These are phyloP conservation scores for Octomys mimax DNA, from an alignment of 2,797 vertebrate species.

Conservation along the genomic window DNA sequence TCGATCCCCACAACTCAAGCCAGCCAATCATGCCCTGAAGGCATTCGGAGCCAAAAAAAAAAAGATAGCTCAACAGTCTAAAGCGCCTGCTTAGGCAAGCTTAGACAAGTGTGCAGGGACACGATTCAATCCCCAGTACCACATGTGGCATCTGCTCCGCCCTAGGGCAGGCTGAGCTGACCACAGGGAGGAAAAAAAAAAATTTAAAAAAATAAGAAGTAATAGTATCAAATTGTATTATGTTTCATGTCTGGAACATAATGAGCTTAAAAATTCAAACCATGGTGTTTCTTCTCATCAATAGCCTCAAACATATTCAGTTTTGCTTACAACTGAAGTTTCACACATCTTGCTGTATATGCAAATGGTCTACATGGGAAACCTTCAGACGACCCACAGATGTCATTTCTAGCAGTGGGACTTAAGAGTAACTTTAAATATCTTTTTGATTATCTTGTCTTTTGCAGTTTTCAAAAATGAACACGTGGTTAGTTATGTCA, in stretches of 20 bases:
- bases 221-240: neutral
- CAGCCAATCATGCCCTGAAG: no score
- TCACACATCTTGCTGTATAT: neutral
- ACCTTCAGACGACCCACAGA: slow-evolving; percentile 5
- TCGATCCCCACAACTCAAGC: no score
- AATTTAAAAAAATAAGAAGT: no score
- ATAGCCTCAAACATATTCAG: slow-evolving; percentile 15
- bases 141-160: no score
- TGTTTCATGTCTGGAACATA: slow-evolving; percentile 48
- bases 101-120: no score
- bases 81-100: no score
- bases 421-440: slow-evolving; percentile 14
- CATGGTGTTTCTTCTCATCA: neutral
- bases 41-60: no score
- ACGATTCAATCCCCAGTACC: no score
- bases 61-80: no score
- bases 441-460: neutral
- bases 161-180: no score
- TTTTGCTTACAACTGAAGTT: slow-evolving; percentile 51
- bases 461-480: neutral
- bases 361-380: slow-evolving; percentile 22
- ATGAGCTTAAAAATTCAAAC: slow-evolving; percentile 52
- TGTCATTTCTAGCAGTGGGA: slow-evolving; percentile 5
- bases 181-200: no score
- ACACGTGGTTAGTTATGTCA: neutral